phyloP scores from a whole-genome alignment of 2,888 invertebrate species.

The Drosophila setosimentum region DNA sequence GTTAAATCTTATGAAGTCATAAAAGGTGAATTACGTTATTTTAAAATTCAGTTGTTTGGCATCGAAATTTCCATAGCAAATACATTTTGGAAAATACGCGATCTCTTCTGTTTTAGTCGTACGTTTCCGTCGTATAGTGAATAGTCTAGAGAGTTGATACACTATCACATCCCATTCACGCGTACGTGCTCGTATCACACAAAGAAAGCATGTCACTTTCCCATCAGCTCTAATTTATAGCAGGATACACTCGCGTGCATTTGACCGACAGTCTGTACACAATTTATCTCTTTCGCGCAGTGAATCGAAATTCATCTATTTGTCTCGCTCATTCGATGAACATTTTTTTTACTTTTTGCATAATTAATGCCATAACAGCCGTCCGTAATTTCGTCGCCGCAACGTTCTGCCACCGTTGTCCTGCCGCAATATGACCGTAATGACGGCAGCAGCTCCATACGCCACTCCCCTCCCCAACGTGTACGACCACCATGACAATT shows the following conservation, averaged over 20 bases:
- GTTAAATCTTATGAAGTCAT: not conserved
- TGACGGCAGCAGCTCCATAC: conserved; percentile 54
- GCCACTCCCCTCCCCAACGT: not conserved
- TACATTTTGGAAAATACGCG: not conserved
- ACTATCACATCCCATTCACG: not conserved
- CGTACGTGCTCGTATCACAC: not conserved
- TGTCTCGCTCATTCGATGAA: conserved; percentile 16
- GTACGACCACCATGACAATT: not conserved
- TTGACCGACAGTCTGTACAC: conserved; percentile 12
- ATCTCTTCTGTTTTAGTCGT: not conserved
- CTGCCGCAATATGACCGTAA: conserved; percentile 69
- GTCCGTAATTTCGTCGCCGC: conserved; percentile 60
- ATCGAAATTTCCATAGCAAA: not conserved
- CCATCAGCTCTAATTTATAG: not conserved
- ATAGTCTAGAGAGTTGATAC: not conserved
- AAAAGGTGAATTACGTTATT: not conserved
- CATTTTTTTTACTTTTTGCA: conserved; percentile 40
- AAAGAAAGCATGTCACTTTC: not conserved
- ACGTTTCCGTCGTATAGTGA: not conserved
- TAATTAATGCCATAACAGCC: conserved; percentile 77
- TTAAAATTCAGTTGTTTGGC: not conserved
- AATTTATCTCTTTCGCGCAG: conserved; percentile 33
- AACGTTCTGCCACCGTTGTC: conserved; percentile 30
- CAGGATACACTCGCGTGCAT: conserved; percentile 28
- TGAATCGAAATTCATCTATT: not conserved